A percentile compares a stretch with the other conserved stretches of the same genome.
Evolutionary conservation across 2,797 vertebrate genomes (phyloP).

Genomic region (Onychomys arenicola): DNA sequence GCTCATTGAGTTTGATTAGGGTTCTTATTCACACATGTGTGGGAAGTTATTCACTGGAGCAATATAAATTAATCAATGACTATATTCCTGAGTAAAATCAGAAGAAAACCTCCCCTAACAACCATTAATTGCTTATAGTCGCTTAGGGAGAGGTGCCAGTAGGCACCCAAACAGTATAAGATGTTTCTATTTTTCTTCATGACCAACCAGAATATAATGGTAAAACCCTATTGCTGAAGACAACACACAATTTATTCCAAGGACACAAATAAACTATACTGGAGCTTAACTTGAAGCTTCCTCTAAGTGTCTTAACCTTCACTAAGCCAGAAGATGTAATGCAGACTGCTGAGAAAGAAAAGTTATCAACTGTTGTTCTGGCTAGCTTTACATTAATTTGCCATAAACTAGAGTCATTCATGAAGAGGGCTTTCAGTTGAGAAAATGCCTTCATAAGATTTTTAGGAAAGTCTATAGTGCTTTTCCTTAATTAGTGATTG

Average conservation of each 20-base stretch:
- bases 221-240: background rate
- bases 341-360: background rate
- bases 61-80: too few species aligned
- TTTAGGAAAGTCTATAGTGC: background rate
- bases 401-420: background rate
- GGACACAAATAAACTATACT: background rate
- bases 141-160: background rate
- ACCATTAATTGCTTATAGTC: too few species aligned
- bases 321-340: too few species aligned
- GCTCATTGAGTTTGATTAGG: background rate
- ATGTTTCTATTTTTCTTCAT: background rate
- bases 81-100: background rate
- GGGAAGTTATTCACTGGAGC: background rate
- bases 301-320: background rate
- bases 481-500: background rate
- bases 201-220: background rate
- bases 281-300: background rate
- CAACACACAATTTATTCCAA: background rate
- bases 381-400: background rate
- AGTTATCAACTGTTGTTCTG: background rate
- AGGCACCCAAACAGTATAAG: background rate
- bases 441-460: background rate
- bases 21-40: background rate
- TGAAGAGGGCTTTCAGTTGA: background rate
- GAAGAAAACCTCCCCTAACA: background rate